Evolutionary conservation across 35 echinoderm and acorn worm genomes (phyloP).

Genomic region (Lytechinus pictus): DNA sequence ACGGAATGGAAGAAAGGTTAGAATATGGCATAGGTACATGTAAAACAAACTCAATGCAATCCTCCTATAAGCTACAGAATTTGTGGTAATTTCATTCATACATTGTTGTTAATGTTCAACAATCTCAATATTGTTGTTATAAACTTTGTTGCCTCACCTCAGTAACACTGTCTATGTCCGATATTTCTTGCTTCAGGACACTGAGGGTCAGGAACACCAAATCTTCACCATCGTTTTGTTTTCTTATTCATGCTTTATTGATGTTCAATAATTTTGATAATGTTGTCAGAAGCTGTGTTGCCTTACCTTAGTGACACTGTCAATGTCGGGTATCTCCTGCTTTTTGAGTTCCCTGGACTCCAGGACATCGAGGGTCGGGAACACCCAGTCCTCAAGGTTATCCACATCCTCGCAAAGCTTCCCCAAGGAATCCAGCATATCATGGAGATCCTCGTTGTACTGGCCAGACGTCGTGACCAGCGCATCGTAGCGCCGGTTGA

Average conservation of each 20-base stretch:
- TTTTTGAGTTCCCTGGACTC: constrained; percentile 93
- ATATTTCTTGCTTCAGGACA: constrained; percentile 74
- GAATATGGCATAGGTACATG: neutral
- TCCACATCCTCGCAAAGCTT: constrained; percentile 92
- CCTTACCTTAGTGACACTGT: constrained; percentile 77
- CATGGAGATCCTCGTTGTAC: constrained; percentile 76
- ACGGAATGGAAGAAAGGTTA: neutral
- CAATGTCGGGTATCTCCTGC: constrained; percentile 84
- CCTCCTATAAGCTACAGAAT: too few relatives aligned
- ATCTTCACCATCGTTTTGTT: constrained; percentile 75
- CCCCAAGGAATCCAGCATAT: constrained; percentile 71
- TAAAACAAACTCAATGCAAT: too few relatives aligned
- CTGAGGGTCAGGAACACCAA: constrained; percentile 88
- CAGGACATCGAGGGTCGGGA: constrained; percentile 81
- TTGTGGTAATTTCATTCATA: too few relatives aligned
- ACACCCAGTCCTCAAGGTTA: constrained; percentile 92
- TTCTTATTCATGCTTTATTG: too few relatives aligned
- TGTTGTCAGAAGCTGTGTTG: too few relatives aligned
- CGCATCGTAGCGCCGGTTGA: constrained; percentile 77
- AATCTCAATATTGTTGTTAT: too few relatives aligned
- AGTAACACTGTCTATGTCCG: constrained; percentile 81
- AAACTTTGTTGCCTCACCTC: constrained; percentile 46
- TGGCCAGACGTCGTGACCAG: constrained; percentile 32
- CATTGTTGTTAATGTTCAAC: too few relatives aligned
- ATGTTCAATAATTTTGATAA: too few relatives aligned